Conservation (phyloP, 2,888 invertebrate genomes). For the Eumerus sabulonum region DNA sequence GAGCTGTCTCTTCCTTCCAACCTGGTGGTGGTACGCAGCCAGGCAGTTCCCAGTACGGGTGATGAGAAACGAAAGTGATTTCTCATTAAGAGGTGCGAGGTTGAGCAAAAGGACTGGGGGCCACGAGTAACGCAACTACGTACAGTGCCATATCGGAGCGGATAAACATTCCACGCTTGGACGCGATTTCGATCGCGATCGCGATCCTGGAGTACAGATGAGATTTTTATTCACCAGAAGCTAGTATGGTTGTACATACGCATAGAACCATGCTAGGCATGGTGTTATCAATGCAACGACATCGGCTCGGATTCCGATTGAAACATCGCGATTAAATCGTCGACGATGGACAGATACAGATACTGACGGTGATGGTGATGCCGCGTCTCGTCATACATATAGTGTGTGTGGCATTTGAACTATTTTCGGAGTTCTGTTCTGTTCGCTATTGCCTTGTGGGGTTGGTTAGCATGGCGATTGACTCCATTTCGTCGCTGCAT, state of each 20-base stretch:
- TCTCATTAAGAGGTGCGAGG: constrained; percentile 68
- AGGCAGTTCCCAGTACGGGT: constrained; percentile 5
- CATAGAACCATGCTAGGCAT: constrained; percentile 60
- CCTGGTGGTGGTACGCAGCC: too few species aligned
- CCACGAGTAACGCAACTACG: constrained; percentile 1
- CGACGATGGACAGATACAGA: constrained; percentile 55
- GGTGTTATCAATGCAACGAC: constrained; percentile 66
- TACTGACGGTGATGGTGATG: constrained; percentile 20
- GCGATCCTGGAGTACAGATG: constrained; percentile 25
- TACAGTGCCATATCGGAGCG: constrained; percentile 64
- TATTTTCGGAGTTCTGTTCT: constrained; percentile 50
- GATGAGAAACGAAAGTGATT: constrained; percentile 68
- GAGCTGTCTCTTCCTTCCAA: too few species aligned
- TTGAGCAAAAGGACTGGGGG: constrained; percentile 35
- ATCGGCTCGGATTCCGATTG: constrained; percentile 65
- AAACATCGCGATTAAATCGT: constrained; percentile 65
- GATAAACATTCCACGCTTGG: constrained; percentile 62
- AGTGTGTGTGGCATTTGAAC: constrained; percentile 63
- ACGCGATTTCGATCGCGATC: constrained; percentile 36
- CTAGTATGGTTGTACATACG: constrained; percentile 51
- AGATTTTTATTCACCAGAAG: constrained; percentile 44
- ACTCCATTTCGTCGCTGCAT: constrained; percentile 16
- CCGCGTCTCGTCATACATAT: constrained; percentile 51
- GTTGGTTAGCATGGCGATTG: neutral
- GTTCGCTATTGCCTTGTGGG: neutral